These are phyloP conservation scores for Mola mola DNA, from an alignment of 2,113 vertebrate genomes.

Conservation along the genomic window DNA sequence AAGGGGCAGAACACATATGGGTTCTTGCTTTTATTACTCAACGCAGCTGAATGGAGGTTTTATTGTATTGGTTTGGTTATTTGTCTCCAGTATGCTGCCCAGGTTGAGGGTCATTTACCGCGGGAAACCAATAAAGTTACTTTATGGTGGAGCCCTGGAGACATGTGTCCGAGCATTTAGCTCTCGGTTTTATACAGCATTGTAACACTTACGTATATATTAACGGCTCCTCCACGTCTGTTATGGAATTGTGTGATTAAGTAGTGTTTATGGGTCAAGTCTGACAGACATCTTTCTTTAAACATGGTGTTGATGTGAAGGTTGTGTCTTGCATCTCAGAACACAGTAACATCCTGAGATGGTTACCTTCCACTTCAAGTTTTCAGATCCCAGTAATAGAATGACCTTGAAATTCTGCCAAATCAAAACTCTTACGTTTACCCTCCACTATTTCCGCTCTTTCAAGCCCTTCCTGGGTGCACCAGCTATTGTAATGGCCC, in stretches of 20 bases:
- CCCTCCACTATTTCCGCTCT: too few species aligned
- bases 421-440: too few species aligned
- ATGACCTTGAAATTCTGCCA: too few species aligned
- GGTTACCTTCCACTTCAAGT: too few species aligned
- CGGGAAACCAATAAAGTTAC: constrained; percentile 58
- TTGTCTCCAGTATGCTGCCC: constrained; percentile 45
- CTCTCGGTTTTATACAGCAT: constrained; percentile 44
- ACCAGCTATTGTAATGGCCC: constrained; percentile 40
- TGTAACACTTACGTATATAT: constrained; percentile 29
- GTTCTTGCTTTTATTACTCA: constrained; percentile 59
- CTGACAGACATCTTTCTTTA: neutral
- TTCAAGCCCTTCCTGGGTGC: neutral
- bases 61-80: constrained; percentile 40
- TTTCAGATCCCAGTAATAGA: too few species aligned
- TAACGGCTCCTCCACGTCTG: constrained; percentile 10
- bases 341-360: constrained; percentile 20
- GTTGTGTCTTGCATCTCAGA: neutral
- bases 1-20: constrained; percentile 40
- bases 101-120: constrained; percentile 55
- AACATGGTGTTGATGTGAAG: constrained; percentile 2
- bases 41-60: constrained; percentile 46
- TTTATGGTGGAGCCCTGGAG: constrained; percentile 45
- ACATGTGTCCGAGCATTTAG: constrained; percentile 16
- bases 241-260: constrained; percentile 20
- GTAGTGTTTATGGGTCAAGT: constrained; percentile 9